Base-by-base conservation (phyloP, 2,888 invertebrate species). In the Aleiodes leptofemur region DNA sequence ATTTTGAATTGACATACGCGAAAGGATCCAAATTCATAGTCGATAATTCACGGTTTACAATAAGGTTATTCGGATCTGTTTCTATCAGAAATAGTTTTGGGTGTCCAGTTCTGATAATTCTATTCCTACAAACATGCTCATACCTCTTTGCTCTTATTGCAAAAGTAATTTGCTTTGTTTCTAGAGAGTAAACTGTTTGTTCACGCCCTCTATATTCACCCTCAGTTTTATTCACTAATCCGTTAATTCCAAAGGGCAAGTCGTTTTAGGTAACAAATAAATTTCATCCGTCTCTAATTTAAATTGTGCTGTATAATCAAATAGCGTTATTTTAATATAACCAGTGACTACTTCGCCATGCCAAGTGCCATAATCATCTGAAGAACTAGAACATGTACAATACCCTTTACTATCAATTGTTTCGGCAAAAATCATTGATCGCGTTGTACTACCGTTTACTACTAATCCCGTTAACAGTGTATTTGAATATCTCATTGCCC, bases 1-100 rank as follows among this genome's bases (percentile, higher is more conserved):
- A 81, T 71, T 81, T 81, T 51, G 77, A 66, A 50, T 79, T 79
- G 8, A 80, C 72, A 50, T 80, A 80, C 0, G 51, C 29, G 29
- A 76, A 69, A 14, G 79, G 11, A 69, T 80, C 76, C 8, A 77
- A 59, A 43, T 77, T 70, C 23, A 34, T 6, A 6, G 34, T 34
- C 4, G 34, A 34, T 34, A 34, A 4, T 34, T 34, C 34, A 6
- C 34, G 34, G 34, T 34, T 34, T 34, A 34, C 34, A 34, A 34
- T 34, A 34, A 34, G 34, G 23, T 61, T n/a, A 48, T 61, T 53
- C n/a, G 43, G 6, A 2, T 61, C 16, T 50, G 51, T 59, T n/a
- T 75, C 69, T 4, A 79, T 43, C 7, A 81, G 78, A 14, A 80
- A 74, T 31, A 79, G 56, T 71, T 34, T 34, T 34, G 34, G 6